Conservation (phyloP, 2,888 invertebrate species). For the Chesias legatella region DNA sequence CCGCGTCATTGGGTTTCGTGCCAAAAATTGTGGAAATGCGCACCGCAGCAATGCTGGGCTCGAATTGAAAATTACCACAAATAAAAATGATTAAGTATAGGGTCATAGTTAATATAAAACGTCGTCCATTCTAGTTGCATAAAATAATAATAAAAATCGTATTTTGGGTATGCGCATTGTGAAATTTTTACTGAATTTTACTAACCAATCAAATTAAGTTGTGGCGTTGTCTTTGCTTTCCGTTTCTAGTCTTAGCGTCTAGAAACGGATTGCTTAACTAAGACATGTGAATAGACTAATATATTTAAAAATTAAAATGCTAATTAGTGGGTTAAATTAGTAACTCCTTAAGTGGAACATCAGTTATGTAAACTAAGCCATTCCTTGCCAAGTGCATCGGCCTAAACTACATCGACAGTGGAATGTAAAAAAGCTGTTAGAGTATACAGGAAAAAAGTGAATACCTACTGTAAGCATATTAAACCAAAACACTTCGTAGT, state of each 20-base stretch:
- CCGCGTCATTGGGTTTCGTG: conserved; percentile 23
- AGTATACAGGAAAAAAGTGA: no score
- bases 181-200: no score
- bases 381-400: conserved; percentile 20
- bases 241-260: no score
- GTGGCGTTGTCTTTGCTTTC: no score
- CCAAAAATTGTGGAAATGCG: conserved; percentile 25
- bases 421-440: not conserved
- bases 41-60: conserved; percentile 11
- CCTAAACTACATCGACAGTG: conserved; percentile 21
- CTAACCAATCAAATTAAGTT: no score
- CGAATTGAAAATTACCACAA: conserved; percentile 15
- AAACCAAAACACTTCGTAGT: no score
- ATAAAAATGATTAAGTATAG: conserved; percentile 4
- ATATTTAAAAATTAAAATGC: conserved; percentile 13
- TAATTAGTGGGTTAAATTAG: conserved; percentile 19
- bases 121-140: no score
- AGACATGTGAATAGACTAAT: not conserved
- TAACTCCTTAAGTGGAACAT: conserved; percentile 14
- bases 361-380: conserved; percentile 23
- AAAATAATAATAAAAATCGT: no score
- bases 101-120: not conserved
- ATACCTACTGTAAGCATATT: no score
- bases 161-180: no score
- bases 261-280: no score